Percentiles rank a stretch among this genome's conserved stretches.
These are phyloP conservation scores for Dryoscopus gambensis DNA, from an alignment of 2,113 vertebrate species.

Conservation along the genomic window DNA sequence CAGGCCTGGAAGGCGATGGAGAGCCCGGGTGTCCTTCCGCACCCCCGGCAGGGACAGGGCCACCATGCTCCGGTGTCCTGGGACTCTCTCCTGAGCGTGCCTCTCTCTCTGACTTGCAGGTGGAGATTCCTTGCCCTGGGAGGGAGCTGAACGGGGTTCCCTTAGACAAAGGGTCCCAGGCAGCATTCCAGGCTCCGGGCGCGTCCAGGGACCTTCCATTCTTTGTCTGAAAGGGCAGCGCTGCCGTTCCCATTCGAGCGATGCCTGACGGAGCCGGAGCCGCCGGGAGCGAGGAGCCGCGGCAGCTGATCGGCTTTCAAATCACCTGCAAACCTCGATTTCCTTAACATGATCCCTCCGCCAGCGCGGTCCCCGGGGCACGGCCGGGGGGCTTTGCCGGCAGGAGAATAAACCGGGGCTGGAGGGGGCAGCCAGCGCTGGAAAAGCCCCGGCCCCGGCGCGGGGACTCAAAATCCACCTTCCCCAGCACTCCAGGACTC, in stretches of 20 bases:
- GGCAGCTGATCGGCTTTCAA: slow-evolving; percentile 77
- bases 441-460: neutral
- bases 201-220: neutral
- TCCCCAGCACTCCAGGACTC: neutral
- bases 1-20: neutral
- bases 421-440: neutral
- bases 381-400: slow-evolving; percentile 19
- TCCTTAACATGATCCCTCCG: slow-evolving; percentile 60
- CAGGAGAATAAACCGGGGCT: neutral
- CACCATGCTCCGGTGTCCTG: rapidly evolving
- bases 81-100: neutral
- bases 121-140: slow-evolving; percentile 56
- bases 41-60: rapidly evolving
- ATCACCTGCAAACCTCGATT: slow-evolving; percentile 55
- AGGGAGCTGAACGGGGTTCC: slow-evolving; percentile 45
- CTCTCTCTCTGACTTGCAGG: slow-evolving; percentile 68
- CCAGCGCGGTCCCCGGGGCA: neutral
- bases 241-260: slow-evolving; percentile 33
- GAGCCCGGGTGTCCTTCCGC: neutral
- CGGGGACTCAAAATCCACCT: neutral
- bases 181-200: neutral
- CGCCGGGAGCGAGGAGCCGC: slow-evolving; percentile 43
- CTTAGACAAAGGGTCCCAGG: slow-evolving; percentile 54
- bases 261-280: slow-evolving; percentile 42
- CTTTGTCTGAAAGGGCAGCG: slow-evolving; percentile 21